phyloP scores from a whole-genome alignment of 2,888 invertebrate species.

The Podotricha telesiphe region DNA sequence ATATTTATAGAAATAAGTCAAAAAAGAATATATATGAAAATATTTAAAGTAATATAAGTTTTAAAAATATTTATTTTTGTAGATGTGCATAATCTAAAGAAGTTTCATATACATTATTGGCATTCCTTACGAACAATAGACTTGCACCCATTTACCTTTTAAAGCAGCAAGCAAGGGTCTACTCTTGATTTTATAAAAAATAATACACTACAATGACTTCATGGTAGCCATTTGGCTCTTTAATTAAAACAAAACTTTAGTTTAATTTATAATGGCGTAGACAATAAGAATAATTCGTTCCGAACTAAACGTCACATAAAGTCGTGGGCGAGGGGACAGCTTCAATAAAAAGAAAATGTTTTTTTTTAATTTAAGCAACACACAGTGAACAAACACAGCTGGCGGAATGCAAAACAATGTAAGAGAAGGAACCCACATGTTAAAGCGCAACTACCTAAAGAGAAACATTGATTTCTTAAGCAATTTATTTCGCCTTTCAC shows the following conservation, averaged over 20 bases:
- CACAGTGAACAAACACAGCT: slow-evolving; percentile 82
- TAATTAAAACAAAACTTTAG: slow-evolving; percentile 71
- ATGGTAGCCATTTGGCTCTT: slow-evolving; percentile 44
- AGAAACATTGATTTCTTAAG: slow-evolving; percentile 37
- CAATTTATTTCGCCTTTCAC: slow-evolving; percentile 30
- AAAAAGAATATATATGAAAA: too few relatives aligned
- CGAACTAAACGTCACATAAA: slow-evolving; percentile 81
- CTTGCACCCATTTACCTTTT: background rate
- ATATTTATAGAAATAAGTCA: too few relatives aligned
- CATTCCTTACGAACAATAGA: background rate
- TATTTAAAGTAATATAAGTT: too few relatives aligned
- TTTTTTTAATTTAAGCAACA: slow-evolving; percentile 76
- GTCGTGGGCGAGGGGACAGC: slow-evolving; percentile 74
- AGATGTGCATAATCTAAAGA: too few relatives aligned
- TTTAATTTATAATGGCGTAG: slow-evolving; percentile 78
- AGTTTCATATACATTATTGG: too few relatives aligned
- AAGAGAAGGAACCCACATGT: slow-evolving; percentile 54
- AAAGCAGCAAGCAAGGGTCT: background rate
- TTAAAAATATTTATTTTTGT: too few relatives aligned
- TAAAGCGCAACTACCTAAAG: slow-evolving; percentile 37
- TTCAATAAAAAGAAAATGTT: slow-evolving; percentile 64
- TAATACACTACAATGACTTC: background rate
- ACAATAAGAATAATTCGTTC: slow-evolving; percentile 80
- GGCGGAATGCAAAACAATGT: slow-evolving; percentile 80
- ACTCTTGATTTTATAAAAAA: background rate